phyloP scores from a whole-genome alignment of 2,113 vertebrate species.

The Laterallus jamaicensis region DNA sequence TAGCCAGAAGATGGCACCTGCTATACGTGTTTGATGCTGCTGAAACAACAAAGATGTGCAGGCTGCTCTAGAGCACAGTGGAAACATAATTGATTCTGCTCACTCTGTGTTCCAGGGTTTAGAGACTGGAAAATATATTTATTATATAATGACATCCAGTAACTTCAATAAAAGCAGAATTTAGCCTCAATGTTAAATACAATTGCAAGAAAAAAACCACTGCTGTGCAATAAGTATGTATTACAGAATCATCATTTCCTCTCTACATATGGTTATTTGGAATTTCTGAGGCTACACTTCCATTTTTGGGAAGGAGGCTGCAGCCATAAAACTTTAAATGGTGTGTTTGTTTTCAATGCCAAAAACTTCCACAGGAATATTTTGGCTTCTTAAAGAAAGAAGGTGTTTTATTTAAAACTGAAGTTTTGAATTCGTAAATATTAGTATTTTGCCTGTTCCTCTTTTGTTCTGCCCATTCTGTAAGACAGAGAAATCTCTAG shows the following conservation, averaged over 20 bases:
- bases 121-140: not conserved
- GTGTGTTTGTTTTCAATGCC: not conserved
- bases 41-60: not conserved
- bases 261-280: not conserved
- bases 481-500: not conserved
- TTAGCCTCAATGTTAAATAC: not conserved
- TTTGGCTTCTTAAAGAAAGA: not conserved
- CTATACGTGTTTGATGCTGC: constrained; percentile 35
- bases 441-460: not conserved
- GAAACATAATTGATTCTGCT: not conserved
- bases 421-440: not conserved
- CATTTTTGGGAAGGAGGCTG: not conserved
- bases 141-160: not conserved
- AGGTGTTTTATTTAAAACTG: not conserved
- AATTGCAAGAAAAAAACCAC: not conserved
- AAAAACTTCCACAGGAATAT: not conserved
- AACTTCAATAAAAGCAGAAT: not conserved
- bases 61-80: not conserved
- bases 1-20: constrained; percentile 72
- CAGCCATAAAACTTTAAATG: not conserved
- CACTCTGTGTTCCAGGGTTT: not conserved
- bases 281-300: not conserved
- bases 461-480: not conserved
- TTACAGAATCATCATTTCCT: not conserved
- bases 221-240: not conserved